phyloP scores from a whole-genome alignment of 2,113 vertebrate species.

The Heptranchias perlo region DNA sequence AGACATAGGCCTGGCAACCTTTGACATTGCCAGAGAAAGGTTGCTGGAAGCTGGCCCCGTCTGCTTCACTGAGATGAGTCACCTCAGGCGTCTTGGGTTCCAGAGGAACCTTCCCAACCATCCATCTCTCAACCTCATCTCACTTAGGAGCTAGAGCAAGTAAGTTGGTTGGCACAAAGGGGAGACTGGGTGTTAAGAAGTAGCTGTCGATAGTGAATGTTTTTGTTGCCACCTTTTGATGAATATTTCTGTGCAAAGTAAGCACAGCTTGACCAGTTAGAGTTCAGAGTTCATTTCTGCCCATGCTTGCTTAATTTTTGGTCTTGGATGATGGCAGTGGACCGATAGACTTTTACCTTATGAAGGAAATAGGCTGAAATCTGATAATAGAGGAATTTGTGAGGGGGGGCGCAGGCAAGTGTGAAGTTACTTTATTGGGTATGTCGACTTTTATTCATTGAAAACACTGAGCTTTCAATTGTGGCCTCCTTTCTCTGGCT shows the following conservation, averaged over 20 bases:
- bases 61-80: neutral
- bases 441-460: neutral
- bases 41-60: neutral
- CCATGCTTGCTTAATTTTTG: neutral
- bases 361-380: neutral
- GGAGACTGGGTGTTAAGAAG: neutral
- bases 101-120: neutral
- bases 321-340: neutral
- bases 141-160: neutral
- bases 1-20: neutral
- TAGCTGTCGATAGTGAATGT: too few relatives aligned
- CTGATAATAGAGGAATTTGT: neutral
- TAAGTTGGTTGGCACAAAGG: neutral
- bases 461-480: neutral
- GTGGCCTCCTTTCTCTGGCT: too few relatives aligned
- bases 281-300: too few relatives aligned
- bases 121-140: neutral
- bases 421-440: neutral
- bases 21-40: neutral
- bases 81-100: neutral
- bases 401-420: neutral
- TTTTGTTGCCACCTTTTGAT: too few relatives aligned
- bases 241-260: too few relatives aligned
- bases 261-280: too few relatives aligned
- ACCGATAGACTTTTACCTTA: neutral